These are phyloP conservation scores for Rhinogobius similis DNA, from an alignment of 2,113 vertebrate genomes.

Conservation along the genomic window DNA sequence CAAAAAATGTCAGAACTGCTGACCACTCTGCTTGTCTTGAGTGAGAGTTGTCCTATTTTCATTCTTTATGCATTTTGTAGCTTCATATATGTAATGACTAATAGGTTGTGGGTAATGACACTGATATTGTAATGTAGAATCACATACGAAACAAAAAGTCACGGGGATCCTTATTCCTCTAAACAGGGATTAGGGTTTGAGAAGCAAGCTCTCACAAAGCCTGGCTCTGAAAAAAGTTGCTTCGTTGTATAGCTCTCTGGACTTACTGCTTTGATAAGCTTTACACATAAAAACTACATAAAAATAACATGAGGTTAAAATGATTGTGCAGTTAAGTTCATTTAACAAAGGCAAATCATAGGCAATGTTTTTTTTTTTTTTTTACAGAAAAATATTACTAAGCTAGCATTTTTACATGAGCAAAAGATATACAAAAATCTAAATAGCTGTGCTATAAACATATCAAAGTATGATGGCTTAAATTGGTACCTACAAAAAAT, in stretches of 20 bases:
- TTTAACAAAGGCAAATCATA: conserved; percentile 68
- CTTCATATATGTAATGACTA: not conserved
- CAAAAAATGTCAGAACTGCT: too few relatives aligned
- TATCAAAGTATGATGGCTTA: conserved; percentile 87
- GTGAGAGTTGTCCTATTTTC: too few relatives aligned
- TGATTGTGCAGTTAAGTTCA: conserved; percentile 68
- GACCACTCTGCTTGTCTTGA: too few relatives aligned
- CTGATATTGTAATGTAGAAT: not conserved
- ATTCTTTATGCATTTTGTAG: too few relatives aligned
- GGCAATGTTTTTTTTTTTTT: conserved; percentile 43
- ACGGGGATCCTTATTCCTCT: not conserved
- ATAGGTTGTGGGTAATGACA: not conserved
- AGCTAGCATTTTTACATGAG: conserved; percentile 60
- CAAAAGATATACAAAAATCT: conserved; percentile 69
- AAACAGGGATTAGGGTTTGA: not conserved
- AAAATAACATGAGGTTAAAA: conserved; percentile 70
- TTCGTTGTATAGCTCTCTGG: conserved; percentile 11
- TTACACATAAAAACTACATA: conserved; percentile 68
- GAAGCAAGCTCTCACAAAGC: conserved; percentile 5
- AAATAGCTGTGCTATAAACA: conserved; percentile 80
- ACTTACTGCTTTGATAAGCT: conserved; percentile 52
- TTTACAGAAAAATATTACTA: conserved; percentile 56
- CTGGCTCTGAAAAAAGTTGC: not conserved
- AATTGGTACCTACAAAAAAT: conserved; percentile 68
- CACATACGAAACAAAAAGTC: not conserved